Evolutionary conservation across 1,140 invertebrate genomes (phyloP), one percentile per base, ranked within the genome.

Genomic region (Drosophila pseudoananassae): DNA sequence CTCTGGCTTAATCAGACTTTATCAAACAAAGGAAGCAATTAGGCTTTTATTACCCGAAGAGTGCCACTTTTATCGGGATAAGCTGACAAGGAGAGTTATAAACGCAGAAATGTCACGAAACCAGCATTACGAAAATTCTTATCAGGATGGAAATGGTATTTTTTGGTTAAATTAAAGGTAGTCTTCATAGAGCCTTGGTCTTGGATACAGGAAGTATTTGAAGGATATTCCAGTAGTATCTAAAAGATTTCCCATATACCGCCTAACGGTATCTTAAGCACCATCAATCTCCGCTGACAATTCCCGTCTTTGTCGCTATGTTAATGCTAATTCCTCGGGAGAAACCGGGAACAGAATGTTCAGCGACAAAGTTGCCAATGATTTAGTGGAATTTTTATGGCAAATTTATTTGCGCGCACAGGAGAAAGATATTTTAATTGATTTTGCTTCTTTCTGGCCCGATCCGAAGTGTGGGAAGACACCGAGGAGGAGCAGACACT

Each of bases 351-450:
- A 69, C 64, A 38, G 65, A 38, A 69, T 27, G 63, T 36, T 46
- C 58, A 69, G 66, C 76, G 80, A 84, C 80, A 84, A 85, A 78
- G 81, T 72, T 81, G 72, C 50, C 64, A 87, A 82, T 87, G 82
- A 87, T 87, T 87, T 87, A 87, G 83, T 87, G 83, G 83, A 75
- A 88, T 88, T 87, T 85, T 87, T 78, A 87, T 87, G 82, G 78
- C 78, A 78, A 88, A 87, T 85, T 85, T 85, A 85, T 85, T 84
- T 77, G 81, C 81, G 63, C 60, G 46, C 50, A 69, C 50, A 73
- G 68, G 53, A 71, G 64, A 87, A 78, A 87, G 75, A 78, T 87
- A 88, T 88, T 89, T 88, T 88, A 88, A 88, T 88, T 88, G 83
- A 88, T 88, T 88, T 83, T 88, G 25, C 81, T 52, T 36, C 33